Base-by-base conservation (phyloP, 2,888 invertebrate species). In the Idaea biselata region DNA sequence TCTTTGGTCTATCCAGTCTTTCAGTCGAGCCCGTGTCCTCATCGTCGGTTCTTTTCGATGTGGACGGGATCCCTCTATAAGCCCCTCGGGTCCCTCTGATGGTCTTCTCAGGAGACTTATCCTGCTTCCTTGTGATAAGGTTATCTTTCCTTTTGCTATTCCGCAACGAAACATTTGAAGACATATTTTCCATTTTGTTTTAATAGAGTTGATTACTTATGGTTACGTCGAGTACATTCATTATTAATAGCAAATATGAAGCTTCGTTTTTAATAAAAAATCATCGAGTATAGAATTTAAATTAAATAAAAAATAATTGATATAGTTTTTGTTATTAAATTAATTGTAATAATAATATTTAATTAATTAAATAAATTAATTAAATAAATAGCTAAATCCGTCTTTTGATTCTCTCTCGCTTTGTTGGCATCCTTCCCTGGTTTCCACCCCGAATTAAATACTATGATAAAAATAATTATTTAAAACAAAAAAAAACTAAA, bases 341-440 rank as follows among this genome's bases (percentile, higher is more conserved):
- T 86, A 84, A 81, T 83, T 82, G 79, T 44, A 84, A 84, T 75
- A 59, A 83, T 76, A n/a, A n/a, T 84, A 90, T 89, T 89, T n/a
- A n/a, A n/a, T n/a, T n/a, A n/a, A n/a, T n/a, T n/a, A n/a, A n/a
- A n/a, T n/a, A n/a, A n/a, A n/a, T n/a, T n/a, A n/a, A 89, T 25
- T 25, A 85, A 90, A 89, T 89, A 89, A 89, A 88, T 88, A 86
- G 82, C 83, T 89, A 89, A 72, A 80, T 91, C 86, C 88, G 91
- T 91, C 92, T 92, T 91, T 89, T 90, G 68, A 77, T 88, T 92
- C 91, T 92, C 91, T 91, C 91, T 91, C 91, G 69, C 78, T 80
- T 74, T 74, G 76, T 90, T 90, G 86, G 86, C 91, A 89, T 90
- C 79, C 84, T 85, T 76, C 77, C 69, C 78, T 73, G 60, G 67